phyloP scores from a whole-genome alignment of 1,140 invertebrate species.

The Bombus ignitus region DNA sequence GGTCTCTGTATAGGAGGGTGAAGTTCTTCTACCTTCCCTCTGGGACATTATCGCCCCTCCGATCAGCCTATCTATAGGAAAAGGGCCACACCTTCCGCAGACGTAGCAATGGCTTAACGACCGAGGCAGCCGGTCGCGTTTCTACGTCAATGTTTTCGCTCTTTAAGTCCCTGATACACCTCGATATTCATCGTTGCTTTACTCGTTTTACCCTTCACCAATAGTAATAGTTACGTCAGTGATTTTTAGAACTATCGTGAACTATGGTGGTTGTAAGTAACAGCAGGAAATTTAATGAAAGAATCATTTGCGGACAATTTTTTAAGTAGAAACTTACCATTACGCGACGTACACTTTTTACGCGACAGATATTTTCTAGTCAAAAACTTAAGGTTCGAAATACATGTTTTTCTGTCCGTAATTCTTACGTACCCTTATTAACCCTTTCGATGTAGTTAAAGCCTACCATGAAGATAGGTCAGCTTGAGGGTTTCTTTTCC shows the following conservation, averaged over 20 bases:
- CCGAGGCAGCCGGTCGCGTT: slow-evolving; percentile 9
- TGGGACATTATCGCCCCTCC: slow-evolving; percentile 33
- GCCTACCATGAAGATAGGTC: background rate
- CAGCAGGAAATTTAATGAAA: background rate
- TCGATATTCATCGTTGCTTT: background rate
- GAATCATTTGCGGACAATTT: background rate
- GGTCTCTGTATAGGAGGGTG: background rate
- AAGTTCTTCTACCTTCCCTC: slow-evolving; percentile 24
- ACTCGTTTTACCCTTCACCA: background rate
- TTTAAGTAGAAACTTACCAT: background rate
- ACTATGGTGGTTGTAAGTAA: background rate
- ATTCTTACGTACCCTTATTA: background rate
- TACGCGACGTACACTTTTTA: background rate
- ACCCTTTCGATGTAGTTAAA: slow-evolving; percentile 5
- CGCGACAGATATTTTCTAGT: background rate
- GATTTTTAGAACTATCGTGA: background rate
- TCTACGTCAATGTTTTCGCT: background rate
- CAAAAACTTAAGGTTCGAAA: background rate
- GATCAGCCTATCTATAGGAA: slow-evolving; percentile 39
- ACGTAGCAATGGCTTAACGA: slow-evolving; percentile 42
- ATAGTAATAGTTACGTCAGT: too few relatives aligned
- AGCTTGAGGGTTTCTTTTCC: background rate
- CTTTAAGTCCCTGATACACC: background rate
- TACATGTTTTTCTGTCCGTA: too few relatives aligned
- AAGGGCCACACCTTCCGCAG: slow-evolving; percentile 48